A percentile compares a stretch with the other conserved stretches of the same genome.
Conservation (phyloP, 2,797 vertebrate species). For the Champsocephalus esox region DNA sequence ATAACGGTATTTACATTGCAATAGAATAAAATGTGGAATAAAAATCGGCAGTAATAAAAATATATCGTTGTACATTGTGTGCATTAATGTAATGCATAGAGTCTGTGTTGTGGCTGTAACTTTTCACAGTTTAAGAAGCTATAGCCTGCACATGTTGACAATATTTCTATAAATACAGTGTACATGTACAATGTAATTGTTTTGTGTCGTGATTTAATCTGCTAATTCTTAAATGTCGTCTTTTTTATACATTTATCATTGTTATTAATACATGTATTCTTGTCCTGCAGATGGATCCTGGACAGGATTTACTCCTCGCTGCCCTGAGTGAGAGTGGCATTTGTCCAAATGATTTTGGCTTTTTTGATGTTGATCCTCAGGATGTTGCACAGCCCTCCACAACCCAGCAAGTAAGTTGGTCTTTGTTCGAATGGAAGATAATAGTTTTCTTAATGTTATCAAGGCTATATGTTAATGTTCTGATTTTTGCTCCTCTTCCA, state of each 20-base stretch:
- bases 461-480: slow-evolving; percentile 1
- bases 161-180: too few species aligned
- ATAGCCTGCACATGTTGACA: neutral
- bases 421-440: neutral
- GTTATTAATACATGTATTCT: neutral
- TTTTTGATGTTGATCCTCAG: slow-evolving; percentile 93
- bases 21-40: too few species aligned
- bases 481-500: slow-evolving; percentile 66
- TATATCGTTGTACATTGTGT: too few species aligned
- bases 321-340: slow-evolving; percentile 99
- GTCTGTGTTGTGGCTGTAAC: neutral
- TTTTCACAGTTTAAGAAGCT: neutral
- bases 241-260: neutral
- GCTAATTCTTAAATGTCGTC: neutral
- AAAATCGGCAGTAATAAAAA: too few species aligned
- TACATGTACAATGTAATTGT: neutral
- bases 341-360: slow-evolving; percentile 92
- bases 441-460: neutral
- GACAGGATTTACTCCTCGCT: slow-evolving; percentile 98
- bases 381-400: slow-evolving; percentile 87
- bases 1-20: too few species aligned
- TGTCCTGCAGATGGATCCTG: slow-evolving; percentile 93
- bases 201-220: neutral
- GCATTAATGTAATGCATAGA: too few species aligned
- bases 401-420: slow-evolving; percentile 89